These are phyloP conservation scores for Cryptoblepharus egeriae DNA, from an alignment of 2,797 vertebrate genomes.

Conservation along the genomic window DNA sequence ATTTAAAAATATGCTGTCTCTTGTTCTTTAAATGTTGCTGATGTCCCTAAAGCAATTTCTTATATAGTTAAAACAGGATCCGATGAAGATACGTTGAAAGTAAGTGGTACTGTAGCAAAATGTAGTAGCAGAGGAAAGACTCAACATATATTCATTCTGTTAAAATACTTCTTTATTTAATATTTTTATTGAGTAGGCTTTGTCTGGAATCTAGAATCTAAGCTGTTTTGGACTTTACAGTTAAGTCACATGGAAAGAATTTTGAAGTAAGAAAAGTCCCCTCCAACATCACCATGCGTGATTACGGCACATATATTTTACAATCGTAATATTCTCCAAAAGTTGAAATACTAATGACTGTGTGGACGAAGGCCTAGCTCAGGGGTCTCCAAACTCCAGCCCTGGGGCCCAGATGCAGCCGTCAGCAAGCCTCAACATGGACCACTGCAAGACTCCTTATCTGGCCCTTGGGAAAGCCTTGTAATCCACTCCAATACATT, in stretches of 20 bases:
- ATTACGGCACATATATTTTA: neutral
- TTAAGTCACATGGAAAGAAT: neutral
- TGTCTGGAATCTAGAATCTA: neutral
- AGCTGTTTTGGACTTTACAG: neutral
- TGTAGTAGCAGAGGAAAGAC: neutral
- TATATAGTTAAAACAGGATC: neutral
- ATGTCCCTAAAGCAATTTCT: neutral
- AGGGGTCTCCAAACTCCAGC: too few relatives aligned
- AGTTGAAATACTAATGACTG: too few relatives aligned
- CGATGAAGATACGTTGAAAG: neutral
- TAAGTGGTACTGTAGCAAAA: neutral
- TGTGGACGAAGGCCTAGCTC: too few relatives aligned
- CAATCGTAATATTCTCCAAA: too few relatives aligned
- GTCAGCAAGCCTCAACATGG: too few relatives aligned
- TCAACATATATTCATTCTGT: neutral
- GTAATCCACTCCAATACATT: too few relatives aligned
- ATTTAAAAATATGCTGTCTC: neutral
- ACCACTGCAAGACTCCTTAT: too few relatives aligned
- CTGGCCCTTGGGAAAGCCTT: too few relatives aligned
- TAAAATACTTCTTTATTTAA: neutral
- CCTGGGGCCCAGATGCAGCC: too few relatives aligned
- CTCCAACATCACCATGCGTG: neutral
- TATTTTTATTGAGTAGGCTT: neutral
- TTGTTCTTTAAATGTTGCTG: neutral
- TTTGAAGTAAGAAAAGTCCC: neutral